Conservation (phyloP, 2,113 vertebrate genomes). For the Machaerirhynchus nigripectus region DNA sequence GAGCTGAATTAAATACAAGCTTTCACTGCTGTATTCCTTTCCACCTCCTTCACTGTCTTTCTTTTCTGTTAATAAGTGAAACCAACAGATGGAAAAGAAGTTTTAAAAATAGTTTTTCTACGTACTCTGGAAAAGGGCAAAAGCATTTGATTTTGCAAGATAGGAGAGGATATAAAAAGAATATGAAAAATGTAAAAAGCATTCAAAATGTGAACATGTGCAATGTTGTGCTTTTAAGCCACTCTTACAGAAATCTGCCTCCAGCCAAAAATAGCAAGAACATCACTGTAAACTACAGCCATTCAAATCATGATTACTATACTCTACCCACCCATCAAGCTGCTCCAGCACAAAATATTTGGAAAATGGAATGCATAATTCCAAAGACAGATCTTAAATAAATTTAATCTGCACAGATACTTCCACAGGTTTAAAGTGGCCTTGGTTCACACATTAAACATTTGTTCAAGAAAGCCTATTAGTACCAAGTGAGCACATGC, state of each 20-base stretch:
- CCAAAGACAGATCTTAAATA: neutral
- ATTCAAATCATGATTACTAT: slow-evolving; percentile 40
- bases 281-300: slow-evolving; percentile 25
- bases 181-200: slow-evolving; percentile 21
- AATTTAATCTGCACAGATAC: neutral
- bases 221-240: slow-evolving; percentile 9
- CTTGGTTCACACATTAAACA: neutral
- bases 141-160: slow-evolving; percentile 37
- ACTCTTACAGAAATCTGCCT: slow-evolving; percentile 14
- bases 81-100: slow-evolving; percentile 48
- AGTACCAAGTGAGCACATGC: neutral
- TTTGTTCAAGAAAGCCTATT: neutral
- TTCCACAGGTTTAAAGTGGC: neutral
- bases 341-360: neutral
- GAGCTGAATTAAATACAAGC: slow-evolving; percentile 17
- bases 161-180: slow-evolving; percentile 42
- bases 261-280: slow-evolving; percentile 15
- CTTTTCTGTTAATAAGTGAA: slow-evolving; percentile 37
- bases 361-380: neutral
- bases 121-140: neutral
- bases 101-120: slow-evolving; percentile 35
- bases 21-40: neutral
- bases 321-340: neutral
- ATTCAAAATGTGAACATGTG: slow-evolving; percentile 25
- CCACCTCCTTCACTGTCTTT: neutral